Evolutionary conservation across 2,797 vertebrate species (phyloP).

Genomic region (Leptodactylus fallax): DNA sequence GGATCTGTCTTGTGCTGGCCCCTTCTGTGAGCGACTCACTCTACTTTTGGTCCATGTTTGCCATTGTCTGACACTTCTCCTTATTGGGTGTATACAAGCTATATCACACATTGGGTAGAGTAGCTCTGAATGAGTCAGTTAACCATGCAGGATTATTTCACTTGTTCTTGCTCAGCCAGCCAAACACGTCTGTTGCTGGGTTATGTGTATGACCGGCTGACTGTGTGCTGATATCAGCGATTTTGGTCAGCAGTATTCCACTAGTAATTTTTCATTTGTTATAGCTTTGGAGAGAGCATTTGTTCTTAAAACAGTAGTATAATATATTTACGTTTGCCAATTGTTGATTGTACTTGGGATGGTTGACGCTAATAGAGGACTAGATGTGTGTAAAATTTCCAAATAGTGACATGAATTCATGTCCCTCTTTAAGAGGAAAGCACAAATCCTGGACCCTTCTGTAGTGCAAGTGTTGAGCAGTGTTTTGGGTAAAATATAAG

Average conservation of each 20-base stretch:
- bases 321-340: too few relatives aligned
- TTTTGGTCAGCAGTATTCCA: not conserved
- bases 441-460: too few relatives aligned
- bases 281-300: too few relatives aligned
- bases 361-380: too few relatives aligned
- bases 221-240: slow-evolving; percentile 21
- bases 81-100: not conserved
- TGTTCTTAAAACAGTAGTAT: too few relatives aligned
- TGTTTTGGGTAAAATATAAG: too few relatives aligned
- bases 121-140: not conserved
- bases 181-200: not conserved
- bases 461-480: too few relatives aligned
- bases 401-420: too few relatives aligned
- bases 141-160: slow-evolving; percentile 23
- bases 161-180: slow-evolving; percentile 53
- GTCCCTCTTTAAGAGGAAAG: too few relatives aligned
- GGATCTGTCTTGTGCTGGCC: not conserved
- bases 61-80: too few relatives aligned
- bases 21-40: not conserved
- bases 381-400: too few relatives aligned
- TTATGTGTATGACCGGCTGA: not conserved
- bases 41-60: not conserved
- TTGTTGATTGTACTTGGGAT: too few relatives aligned
- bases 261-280: not conserved
- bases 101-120: slow-evolving; percentile 11